Evolutionary conservation across 2,888 invertebrate genomes (phyloP).

Genomic region (Galerucella calmariensis): DNA sequence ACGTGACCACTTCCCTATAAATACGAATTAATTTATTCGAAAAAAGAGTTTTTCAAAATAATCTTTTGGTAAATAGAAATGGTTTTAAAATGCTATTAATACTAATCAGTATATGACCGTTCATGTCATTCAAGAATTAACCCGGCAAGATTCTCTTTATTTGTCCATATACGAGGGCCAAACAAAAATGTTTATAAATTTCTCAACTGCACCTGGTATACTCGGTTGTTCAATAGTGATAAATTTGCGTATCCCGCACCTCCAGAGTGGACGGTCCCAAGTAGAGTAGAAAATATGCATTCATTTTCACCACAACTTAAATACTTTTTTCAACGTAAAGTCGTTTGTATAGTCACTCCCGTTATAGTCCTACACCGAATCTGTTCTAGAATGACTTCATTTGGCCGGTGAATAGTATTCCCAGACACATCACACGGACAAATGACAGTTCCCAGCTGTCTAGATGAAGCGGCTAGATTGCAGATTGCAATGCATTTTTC

Average conservation of each 20-base stretch:
- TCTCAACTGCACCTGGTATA: no score
- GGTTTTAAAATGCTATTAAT: not conserved
- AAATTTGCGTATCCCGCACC: no score
- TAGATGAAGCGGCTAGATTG: conserved; percentile 46
- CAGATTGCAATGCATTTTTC: conserved; percentile 50
- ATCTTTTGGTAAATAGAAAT: not conserved
- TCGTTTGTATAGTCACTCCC: conserved; percentile 1
- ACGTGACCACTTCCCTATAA: conserved; percentile 50
- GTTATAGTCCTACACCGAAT: not conserved
- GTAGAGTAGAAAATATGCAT: no score
- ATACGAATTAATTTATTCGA: conserved; percentile 49
- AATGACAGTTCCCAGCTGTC: conserved; percentile 52
- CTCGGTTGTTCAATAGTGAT: no score
- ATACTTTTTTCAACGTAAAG: no score
- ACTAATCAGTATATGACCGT: not conserved
- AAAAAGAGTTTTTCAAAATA: conserved; percentile 33
- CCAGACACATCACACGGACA: conserved; percentile 48
- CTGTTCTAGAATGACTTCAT: conserved; percentile 14
- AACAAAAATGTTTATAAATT: no score
- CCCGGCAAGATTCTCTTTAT: no score
- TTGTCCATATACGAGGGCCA: no score
- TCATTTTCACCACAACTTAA: no score
- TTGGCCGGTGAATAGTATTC: conserved; percentile 37
- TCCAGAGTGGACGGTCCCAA: no score
- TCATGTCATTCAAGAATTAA: no score